A percentile compares a stretch with the other conserved stretches of the same genome.
phyloP scores from a whole-genome alignment of 1,140 invertebrate genomes.

The Drosophila insularis region DNA sequence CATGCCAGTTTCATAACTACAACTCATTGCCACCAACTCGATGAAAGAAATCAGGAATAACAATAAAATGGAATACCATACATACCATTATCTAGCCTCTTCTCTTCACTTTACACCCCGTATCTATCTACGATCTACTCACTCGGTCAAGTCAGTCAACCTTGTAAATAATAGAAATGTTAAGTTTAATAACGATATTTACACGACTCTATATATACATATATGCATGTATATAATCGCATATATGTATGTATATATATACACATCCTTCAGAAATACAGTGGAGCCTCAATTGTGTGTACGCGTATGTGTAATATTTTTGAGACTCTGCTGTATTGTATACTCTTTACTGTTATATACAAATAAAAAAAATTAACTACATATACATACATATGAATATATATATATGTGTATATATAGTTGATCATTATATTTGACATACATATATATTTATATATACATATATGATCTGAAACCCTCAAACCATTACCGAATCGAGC shows the following conservation, averaged over 20 bases:
- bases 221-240: constrained; percentile 24
- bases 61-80: not conserved
- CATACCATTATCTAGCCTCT: not conserved
- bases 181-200: constrained; percentile 59
- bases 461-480: constrained; percentile 23
- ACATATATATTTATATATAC: constrained; percentile 41
- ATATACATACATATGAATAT: constrained; percentile 37
- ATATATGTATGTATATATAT: constrained; percentile 19
- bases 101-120: not conserved
- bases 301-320: not conserved
- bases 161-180: constrained; percentile 73
- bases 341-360: constrained; percentile 20
- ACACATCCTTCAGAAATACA: not conserved
- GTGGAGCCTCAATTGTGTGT: not conserved
- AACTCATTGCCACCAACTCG: not conserved
- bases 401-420: constrained; percentile 13
- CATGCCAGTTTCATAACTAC: not conserved
- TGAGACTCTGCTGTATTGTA: not conserved
- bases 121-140: not conserved
- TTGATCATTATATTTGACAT: not conserved
- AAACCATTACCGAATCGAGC: constrained; percentile 12
- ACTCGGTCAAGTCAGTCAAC: constrained; percentile 39
- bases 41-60: not conserved
- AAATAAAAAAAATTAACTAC: constrained; percentile 21
- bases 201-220: constrained; percentile 30